Conservation (phyloP, 2,888 invertebrate species). For the Heteromurus nitidus region DNA sequence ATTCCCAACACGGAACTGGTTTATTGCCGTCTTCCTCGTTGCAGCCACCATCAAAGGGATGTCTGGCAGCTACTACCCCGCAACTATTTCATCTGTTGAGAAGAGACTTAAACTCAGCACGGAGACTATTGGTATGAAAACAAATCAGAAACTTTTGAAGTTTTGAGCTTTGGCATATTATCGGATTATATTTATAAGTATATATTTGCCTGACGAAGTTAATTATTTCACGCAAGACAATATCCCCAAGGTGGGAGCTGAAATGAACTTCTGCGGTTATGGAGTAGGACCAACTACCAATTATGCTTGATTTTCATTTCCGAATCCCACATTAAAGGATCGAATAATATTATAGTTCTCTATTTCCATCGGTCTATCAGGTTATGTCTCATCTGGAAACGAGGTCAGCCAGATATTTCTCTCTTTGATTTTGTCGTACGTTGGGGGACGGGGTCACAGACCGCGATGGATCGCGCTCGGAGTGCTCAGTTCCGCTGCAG, state of each 20-base stretch:
- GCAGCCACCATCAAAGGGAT: constrained; percentile 73
- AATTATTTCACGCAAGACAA: too few species aligned
- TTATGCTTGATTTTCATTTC: background rate
- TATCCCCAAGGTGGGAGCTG: too few species aligned
- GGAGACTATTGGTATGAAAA: constrained; percentile 74
- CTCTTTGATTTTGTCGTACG: constrained; percentile 82
- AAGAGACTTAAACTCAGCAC: constrained; percentile 74
- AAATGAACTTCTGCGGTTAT: background rate
- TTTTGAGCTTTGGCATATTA: too few species aligned
- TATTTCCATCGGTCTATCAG: constrained; percentile 74
- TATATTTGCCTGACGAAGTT: too few species aligned
- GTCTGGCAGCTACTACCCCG: constrained; percentile 73
- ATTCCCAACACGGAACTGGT: constrained; percentile 79
- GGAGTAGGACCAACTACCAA: background rate
- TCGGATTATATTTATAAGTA: too few species aligned
- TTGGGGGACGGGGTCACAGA: constrained; percentile 83
- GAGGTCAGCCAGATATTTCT: constrained; percentile 84
- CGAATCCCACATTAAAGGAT: background rate
- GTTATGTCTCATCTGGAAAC: constrained; percentile 84
- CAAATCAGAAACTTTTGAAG: too few species aligned
- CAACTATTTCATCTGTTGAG: constrained; percentile 74
- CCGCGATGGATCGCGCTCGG: constrained; percentile 82
- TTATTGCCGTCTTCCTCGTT: constrained; percentile 81
- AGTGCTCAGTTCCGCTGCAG: constrained; percentile 78
- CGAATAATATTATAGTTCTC: background rate